Evolutionary conservation across 2,113 vertebrate genomes (phyloP).

Genomic region (Thryonomys swinderianus): DNA sequence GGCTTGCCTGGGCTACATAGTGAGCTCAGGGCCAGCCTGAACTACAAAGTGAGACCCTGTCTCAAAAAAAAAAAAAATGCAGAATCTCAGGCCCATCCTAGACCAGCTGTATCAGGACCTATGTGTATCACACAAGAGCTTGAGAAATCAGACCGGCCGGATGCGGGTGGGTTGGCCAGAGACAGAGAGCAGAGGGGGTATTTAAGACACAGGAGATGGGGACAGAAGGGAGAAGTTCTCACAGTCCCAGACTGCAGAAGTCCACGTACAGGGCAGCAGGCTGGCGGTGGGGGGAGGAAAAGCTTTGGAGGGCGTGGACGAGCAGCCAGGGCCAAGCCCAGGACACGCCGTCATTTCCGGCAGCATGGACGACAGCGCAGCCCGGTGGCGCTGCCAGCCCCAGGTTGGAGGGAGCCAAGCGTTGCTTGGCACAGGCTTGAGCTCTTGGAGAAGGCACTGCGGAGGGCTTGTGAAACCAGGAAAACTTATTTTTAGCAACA

Average conservation of each 20-base stretch:
- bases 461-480: background rate
- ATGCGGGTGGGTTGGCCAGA: background rate
- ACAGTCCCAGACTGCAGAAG: background rate
- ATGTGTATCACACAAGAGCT: background rate
- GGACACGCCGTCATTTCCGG: accelerated
- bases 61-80: no score
- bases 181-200: background rate
- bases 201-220: background rate
- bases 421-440: background rate
- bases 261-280: background rate
- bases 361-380: background rate
- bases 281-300: background rate
- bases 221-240: background rate
- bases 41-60: no score
- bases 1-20: no score
- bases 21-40: no score
- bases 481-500: background rate
- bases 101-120: background rate
- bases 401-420: background rate
- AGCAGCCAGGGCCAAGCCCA: background rate
- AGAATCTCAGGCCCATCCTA: background rate
- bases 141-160: background rate
- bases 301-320: background rate
- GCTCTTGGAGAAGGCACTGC: background rate
- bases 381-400: background rate